A percentile compares a stretch with the other conserved stretches of the same genome.
These are phyloP conservation scores for Drosophila meridionalis DNA, from an alignment of 2,888 invertebrate genomes.

Conservation along the genomic window DNA sequence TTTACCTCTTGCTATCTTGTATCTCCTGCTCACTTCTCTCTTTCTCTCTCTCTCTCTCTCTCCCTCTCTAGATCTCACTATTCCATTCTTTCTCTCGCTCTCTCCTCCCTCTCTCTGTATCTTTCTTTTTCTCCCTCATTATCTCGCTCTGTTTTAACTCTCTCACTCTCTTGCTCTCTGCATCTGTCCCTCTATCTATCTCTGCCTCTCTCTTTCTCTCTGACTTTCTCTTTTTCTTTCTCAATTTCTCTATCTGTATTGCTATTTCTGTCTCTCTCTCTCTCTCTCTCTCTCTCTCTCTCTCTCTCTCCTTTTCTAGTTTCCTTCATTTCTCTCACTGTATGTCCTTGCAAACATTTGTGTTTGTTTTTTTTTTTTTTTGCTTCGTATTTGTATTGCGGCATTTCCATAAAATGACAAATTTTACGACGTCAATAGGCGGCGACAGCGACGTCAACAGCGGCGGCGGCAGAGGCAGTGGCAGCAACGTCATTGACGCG, in stretches of 20 bases:
- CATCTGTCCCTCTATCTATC: background rate
- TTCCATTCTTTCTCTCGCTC: background rate
- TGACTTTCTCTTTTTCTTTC: no score
- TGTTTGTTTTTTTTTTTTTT: background rate
- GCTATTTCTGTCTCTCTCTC: no score
- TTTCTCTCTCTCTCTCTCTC: background rate
- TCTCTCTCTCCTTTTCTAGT: no score
- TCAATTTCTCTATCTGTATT: no score
- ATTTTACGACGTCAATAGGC: conserved; percentile 70
- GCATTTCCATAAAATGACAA: conserved; percentile 70
- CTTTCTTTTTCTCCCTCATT: background rate
- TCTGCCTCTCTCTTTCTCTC: background rate
- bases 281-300: background rate
- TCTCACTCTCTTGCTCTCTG: background rate
- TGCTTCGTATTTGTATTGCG: conserved; percentile 30
- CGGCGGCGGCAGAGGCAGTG: conserved; percentile 28
- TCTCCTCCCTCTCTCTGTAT: background rate
- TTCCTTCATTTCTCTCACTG: background rate
- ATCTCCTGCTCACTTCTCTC: background rate
- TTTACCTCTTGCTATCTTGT: background rate
- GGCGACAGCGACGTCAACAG: conserved; percentile 23
- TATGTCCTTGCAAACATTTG: conserved; percentile 25
- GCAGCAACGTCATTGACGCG: conserved; percentile 51
- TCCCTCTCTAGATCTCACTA: background rate
- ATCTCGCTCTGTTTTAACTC: background rate